phyloP scores from a whole-genome alignment of 2,888 invertebrate genomes.

The Ligdia adustata region DNA sequence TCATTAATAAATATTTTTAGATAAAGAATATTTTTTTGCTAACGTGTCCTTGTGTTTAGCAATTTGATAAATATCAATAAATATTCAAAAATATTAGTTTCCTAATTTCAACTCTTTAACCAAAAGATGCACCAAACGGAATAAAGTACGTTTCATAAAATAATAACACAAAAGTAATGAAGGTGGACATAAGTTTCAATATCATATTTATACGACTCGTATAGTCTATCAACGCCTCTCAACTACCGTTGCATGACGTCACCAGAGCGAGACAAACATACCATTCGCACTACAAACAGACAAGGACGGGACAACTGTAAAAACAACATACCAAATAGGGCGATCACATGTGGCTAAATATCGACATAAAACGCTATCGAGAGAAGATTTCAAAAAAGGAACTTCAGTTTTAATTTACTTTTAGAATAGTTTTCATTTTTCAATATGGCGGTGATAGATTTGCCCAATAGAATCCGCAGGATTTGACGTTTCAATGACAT shows the following conservation, averaged over 20 bases:
- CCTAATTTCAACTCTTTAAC: no score
- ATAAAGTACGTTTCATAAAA: no score
- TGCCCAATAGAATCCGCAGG: slow-evolving; percentile 43
- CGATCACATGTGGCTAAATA: slow-evolving; percentile 78
- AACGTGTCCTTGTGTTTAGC: no score
- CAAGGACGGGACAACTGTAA: slow-evolving; percentile 54
- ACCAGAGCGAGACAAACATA: slow-evolving; percentile 53
- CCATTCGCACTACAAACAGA: slow-evolving; percentile 32
- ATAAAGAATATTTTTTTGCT: no score
- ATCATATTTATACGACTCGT: slow-evolving; percentile 23
- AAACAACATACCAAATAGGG: slow-evolving; percentile 80
- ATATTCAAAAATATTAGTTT: no score
- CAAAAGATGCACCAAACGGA: no score
- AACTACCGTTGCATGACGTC: slow-evolving; percentile 75
- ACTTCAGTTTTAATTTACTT: slow-evolving; percentile 56
- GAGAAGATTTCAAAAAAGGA: slow-evolving; percentile 51
- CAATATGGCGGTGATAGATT: slow-evolving; percentile 31
- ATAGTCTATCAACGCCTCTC: slow-evolving; percentile 45
- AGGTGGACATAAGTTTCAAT: not conserved
- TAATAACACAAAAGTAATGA: no score
- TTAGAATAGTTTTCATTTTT: slow-evolving; percentile 49
- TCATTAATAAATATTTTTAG: no score
- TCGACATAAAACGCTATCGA: slow-evolving; percentile 58
- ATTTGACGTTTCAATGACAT: slow-evolving; percentile 58
- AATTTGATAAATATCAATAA: no score